A percentile compares a stretch with the other conserved stretches of the same genome.
Conservation (phyloP, 2,113 vertebrate species). For the Paramisgurnus dabryanus region DNA sequence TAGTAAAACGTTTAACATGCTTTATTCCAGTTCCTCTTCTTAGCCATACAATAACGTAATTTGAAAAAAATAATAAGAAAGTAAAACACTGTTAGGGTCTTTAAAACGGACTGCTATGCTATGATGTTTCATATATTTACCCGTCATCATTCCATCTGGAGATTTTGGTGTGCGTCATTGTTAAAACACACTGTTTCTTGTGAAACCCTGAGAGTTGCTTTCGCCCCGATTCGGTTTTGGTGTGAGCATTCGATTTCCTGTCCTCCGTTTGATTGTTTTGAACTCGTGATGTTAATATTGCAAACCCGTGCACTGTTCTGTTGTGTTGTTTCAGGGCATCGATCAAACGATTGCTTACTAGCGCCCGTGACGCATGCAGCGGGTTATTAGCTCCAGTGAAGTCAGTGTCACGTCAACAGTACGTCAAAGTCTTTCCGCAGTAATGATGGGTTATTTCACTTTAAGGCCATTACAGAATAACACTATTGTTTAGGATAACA, state of each 20-base stretch:
- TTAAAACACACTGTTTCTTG: not conserved
- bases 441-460: constrained; percentile 11
- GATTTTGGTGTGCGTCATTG: not conserved
- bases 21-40: too few species aligned
- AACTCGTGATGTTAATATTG: constrained; percentile 30
- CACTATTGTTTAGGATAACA: constrained; percentile 19
- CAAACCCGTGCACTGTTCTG: constrained; percentile 35
- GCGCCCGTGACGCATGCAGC: constrained; percentile 34
- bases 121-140: not conserved
- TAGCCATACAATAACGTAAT: too few species aligned
- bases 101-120: too few species aligned
- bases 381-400: constrained; percentile 31
- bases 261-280: constrained; percentile 32
- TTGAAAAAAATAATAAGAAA: too few species aligned
- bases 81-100: too few species aligned
- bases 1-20: too few species aligned
- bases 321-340: constrained; percentile 22
- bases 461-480: not conserved
- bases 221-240: not conserved
- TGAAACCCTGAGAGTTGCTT: not conserved
- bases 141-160: not conserved
- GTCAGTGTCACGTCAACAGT: constrained; percentile 31
- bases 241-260: constrained; percentile 46
- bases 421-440: constrained; percentile 15
- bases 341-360: constrained; percentile 38